These are phyloP conservation scores for Anarrhichthys ocellatus DNA, from an alignment of 2,113 vertebrate species.

Conservation along the genomic window DNA sequence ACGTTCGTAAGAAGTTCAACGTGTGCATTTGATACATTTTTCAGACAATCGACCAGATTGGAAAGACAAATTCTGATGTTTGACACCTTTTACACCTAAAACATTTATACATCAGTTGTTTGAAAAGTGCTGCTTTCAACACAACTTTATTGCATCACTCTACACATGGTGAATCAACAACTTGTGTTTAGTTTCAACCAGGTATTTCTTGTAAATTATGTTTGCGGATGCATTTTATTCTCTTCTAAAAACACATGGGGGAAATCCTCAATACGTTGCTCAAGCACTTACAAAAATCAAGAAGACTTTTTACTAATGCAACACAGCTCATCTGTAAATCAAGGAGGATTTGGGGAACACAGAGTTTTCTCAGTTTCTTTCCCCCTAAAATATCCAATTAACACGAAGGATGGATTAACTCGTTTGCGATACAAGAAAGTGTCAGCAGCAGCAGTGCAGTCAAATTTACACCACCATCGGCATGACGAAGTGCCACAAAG, in stretches of 20 bases:
- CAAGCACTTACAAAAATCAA: not conserved
- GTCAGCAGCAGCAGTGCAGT: not conserved
- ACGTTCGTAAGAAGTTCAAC: not conserved
- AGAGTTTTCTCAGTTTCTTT: not conserved
- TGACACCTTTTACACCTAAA: not conserved
- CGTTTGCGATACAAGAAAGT: constrained; percentile 1
- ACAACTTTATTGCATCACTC: not conserved
- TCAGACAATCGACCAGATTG: not conserved
- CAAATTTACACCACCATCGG: not conserved
- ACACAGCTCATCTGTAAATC: not conserved
- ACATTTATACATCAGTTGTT: not conserved
- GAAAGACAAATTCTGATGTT: not conserved
- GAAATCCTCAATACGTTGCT: not conserved
- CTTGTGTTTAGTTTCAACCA: not conserved
- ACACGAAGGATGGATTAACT: not conserved
- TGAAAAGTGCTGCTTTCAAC: not conserved
- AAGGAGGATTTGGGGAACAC: not conserved
- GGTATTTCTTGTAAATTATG: not conserved
- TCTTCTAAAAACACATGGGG: not conserved
- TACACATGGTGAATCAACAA: not conserved
- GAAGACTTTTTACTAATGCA: not conserved
- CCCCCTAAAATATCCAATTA: not conserved
- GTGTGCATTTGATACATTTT: not conserved
- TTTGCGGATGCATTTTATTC: not conserved
- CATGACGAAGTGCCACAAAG: not conserved